Conservation (phyloP, 2,888 invertebrate species). For the Drosophila multiciliata region DNA sequence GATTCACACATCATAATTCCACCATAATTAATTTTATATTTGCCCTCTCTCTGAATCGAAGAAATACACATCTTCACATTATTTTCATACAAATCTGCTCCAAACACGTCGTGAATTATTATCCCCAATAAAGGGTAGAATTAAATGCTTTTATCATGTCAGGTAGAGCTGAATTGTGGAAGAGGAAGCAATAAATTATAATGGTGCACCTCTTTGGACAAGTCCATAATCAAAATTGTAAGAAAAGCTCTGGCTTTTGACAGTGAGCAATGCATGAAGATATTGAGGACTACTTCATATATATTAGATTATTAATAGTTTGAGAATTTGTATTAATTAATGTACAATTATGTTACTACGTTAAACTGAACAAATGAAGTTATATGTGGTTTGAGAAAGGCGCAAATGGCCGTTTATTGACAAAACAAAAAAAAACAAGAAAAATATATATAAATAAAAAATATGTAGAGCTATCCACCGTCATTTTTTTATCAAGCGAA, state of each 20-base stretch:
- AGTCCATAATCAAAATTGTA: background rate
- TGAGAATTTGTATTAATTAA: background rate
- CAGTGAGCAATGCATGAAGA: background rate
- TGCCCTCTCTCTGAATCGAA: background rate
- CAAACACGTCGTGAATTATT: background rate
- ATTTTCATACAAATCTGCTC: background rate
- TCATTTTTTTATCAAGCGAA: constrained; percentile 17
- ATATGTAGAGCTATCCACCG: constrained; percentile 13
- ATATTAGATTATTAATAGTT: background rate
- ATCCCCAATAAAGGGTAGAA: background rate
- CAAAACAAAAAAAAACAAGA: constrained; percentile 13
- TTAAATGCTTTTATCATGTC: background rate
- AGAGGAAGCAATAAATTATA: background rate
- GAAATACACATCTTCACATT: background rate
- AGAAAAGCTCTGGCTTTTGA: background rate
- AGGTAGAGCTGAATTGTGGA: background rate
- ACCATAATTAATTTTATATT: background rate
- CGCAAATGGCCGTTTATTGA: constrained; percentile 23
- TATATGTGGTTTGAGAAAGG: background rate
- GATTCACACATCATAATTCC: background rate
- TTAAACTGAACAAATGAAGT: background rate
- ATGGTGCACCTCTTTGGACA: background rate
- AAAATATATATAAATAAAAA: constrained; percentile 19
- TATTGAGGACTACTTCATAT: background rate
- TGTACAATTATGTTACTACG: background rate